These are phyloP conservation scores for Autographa gamma DNA, from an alignment of 2,888 invertebrate species.

Conservation along the genomic window DNA sequence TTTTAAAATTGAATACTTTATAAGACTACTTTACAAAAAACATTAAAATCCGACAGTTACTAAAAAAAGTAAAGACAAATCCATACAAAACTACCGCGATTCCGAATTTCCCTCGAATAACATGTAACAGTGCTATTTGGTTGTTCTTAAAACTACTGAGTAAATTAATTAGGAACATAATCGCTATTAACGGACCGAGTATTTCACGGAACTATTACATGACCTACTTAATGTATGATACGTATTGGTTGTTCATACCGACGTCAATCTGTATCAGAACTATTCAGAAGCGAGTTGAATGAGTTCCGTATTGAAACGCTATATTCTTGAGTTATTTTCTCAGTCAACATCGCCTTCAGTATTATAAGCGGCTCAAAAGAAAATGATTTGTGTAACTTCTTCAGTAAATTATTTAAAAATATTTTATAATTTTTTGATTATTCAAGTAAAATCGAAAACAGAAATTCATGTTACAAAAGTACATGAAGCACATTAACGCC, in stretches of 20 bases:
- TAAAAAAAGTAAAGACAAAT: too few species aligned
- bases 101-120: too few species aligned
- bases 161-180: background rate
- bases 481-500: too few species aligned
- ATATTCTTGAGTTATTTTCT: background rate
- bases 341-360: conserved; percentile 29
- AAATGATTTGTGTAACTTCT: background rate
- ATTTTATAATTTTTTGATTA: too few species aligned
- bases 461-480: too few species aligned
- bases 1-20: background rate
- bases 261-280: conserved; percentile 26
- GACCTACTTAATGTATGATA: conserved; percentile 34
- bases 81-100: too few species aligned
- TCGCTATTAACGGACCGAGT: conserved; percentile 12
- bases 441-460: too few species aligned
- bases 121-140: background rate
- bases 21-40: too few species aligned
- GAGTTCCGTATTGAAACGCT: too few species aligned
- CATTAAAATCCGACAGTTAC: too few species aligned
- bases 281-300: conserved; percentile 19
- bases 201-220: conserved; percentile 27
- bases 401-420: too few species aligned
- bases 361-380: conserved; percentile 15
- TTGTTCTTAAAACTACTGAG: background rate
- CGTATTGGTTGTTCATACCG: conserved; percentile 19